Percentiles rank a stretch among this genome's conserved stretches.
phyloP scores from a whole-genome alignment of 2,113 vertebrate genomes.

The Abramis brama region DNA sequence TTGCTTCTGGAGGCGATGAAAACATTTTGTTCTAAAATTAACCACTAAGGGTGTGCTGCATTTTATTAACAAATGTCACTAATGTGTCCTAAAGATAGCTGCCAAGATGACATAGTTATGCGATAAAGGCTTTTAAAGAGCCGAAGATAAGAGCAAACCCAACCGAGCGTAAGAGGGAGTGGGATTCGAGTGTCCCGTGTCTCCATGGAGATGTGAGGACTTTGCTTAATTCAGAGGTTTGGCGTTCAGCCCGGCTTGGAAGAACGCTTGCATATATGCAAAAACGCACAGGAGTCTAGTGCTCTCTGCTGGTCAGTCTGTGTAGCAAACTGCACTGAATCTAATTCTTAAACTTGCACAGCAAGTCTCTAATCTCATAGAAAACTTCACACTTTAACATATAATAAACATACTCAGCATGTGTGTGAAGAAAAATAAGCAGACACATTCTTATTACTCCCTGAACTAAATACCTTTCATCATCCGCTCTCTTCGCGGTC shows the following conservation, averaged over 20 bases:
- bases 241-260: slow-evolving; percentile 14
- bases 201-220: slow-evolving; percentile 45
- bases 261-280: not conserved
- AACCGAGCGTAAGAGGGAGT: not conserved
- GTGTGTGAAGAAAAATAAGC: slow-evolving; percentile 14
- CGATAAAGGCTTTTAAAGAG: slow-evolving; percentile 2
- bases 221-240: slow-evolving; percentile 46
- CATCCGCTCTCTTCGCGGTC: not conserved
- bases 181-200: slow-evolving; percentile 45
- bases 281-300: slow-evolving; percentile 41
- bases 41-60: not conserved
- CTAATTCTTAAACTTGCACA: not conserved
- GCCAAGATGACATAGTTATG: slow-evolving; percentile 18
- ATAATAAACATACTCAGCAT: not conserved
- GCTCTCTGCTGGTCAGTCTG: slow-evolving; percentile 52
- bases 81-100: slow-evolving; percentile 28
- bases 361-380: not conserved
- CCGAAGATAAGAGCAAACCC: not conserved
- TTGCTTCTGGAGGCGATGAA: not conserved
- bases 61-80: slow-evolving; percentile 28
- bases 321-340: not conserved
- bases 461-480: slow-evolving; percentile 30
- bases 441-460: not conserved
- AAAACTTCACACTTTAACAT: not conserved
- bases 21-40: slow-evolving; percentile 23